phyloP scores from a whole-genome alignment of 2,113 vertebrate genomes.

The Lophius piscatorius region DNA sequence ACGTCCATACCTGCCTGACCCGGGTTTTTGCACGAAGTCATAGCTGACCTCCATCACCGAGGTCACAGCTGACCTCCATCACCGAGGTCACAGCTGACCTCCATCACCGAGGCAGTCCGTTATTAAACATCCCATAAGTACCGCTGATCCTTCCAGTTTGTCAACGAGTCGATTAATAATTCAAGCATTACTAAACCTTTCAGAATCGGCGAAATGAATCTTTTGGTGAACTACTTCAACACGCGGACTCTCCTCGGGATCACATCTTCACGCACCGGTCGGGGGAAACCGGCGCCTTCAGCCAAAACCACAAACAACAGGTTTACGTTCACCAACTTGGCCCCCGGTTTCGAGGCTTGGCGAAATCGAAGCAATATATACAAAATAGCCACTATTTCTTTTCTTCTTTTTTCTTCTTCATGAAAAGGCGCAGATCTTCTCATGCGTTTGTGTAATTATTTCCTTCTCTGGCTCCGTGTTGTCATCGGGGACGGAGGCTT shows the following conservation, averaged over 20 bases:
- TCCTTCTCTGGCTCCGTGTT: slow-evolving; percentile 54
- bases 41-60: slow-evolving; percentile 5
- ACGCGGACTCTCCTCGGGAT: slow-evolving; percentile 7
- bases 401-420: slow-evolving; percentile 54
- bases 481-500: slow-evolving; percentile 56
- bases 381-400: slow-evolving; percentile 53
- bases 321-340: slow-evolving; percentile 41
- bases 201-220: slow-evolving; percentile 22
- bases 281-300: slow-evolving; percentile 17
- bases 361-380: slow-evolving; percentile 54
- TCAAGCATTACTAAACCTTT: too few species aligned
- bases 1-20: slow-evolving; percentile 1
- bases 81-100: background rate
- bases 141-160: background rate
- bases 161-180: background rate
- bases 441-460: slow-evolving; percentile 73
- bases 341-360: slow-evolving; percentile 20
- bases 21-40: slow-evolving; percentile 29
- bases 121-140: background rate
- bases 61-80: slow-evolving; percentile 5
- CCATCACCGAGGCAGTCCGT: background rate
- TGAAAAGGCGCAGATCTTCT: slow-evolving; percentile 58
- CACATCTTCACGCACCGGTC: slow-evolving; percentile 33
- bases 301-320: slow-evolving; percentile 60
- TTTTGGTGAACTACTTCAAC: slow-evolving; percentile 20